phyloP scores from a whole-genome alignment of 2,113 vertebrate species.

The Alces alces region DNA sequence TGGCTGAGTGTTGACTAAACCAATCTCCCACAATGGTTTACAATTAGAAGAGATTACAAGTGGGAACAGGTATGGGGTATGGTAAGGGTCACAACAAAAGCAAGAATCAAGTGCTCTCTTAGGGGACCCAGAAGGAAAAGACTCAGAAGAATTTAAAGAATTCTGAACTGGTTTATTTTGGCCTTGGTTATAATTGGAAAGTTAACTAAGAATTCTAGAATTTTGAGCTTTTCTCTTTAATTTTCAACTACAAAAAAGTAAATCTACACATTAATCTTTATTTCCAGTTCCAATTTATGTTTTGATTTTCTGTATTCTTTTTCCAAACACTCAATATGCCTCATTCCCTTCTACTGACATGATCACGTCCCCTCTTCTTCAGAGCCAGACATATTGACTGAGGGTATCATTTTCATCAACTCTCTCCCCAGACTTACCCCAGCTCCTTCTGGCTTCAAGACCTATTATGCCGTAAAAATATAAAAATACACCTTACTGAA shows the following conservation, averaged over 20 bases:
- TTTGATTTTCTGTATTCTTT: not conserved
- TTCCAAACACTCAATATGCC: not conserved
- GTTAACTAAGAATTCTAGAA: not conserved
- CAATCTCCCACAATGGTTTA: not conserved
- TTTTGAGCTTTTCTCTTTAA: not conserved
- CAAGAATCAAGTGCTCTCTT: not conserved
- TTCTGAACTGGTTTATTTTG: not conserved
- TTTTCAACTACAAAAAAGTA: not conserved
- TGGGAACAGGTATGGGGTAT: not conserved
- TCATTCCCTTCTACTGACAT: not conserved
- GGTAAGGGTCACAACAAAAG: not conserved
- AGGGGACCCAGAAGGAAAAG: not conserved
- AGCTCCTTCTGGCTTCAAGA: not conserved
- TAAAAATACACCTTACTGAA: not conserved
- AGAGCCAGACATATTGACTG: not conserved
- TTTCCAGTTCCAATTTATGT: not conserved
- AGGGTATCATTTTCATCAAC: not conserved
- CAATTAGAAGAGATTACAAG: not conserved
- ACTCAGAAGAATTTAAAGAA: not conserved
- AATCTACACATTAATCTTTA: not conserved
- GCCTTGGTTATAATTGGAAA: not conserved
- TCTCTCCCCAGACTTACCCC: rapidly evolving
- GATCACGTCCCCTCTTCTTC: not conserved
- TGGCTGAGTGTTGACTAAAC: slow-evolving; percentile 11
- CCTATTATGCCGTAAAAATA: not conserved